Evolutionary conservation across 1,140 invertebrate species (phyloP).

Genomic region (Mamestra configurata): DNA sequence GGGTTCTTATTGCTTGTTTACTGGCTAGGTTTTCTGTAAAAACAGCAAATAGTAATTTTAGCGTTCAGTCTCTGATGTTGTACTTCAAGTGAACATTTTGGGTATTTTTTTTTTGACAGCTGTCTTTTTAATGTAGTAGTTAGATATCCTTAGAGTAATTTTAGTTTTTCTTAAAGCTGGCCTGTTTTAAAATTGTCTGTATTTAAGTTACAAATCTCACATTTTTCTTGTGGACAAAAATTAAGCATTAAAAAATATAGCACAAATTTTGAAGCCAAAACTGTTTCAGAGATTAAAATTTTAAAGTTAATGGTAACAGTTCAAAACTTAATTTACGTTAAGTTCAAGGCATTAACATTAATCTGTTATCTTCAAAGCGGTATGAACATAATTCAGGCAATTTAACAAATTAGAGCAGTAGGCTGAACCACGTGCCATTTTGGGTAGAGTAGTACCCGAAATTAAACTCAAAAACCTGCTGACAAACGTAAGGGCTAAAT

Average conservation of each 20-base stretch:
- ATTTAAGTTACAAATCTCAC: too few species aligned
- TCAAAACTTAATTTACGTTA: constrained; percentile 8
- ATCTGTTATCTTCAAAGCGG: constrained; percentile 7
- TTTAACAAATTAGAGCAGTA: constrained; percentile 5
- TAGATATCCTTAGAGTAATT: too few species aligned
- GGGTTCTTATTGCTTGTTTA: background rate
- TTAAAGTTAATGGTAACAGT: background rate
- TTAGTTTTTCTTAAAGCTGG: too few species aligned
- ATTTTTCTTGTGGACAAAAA: background rate
- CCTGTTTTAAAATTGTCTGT: too few species aligned
- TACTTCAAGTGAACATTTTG: too few species aligned
- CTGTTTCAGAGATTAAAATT: background rate
- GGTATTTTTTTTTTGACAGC: too few species aligned
- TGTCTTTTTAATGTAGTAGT: too few species aligned
- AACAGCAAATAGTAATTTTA: too few species aligned
- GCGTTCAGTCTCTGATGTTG: too few species aligned
- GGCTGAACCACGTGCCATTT: background rate
- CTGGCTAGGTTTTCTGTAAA: background rate
- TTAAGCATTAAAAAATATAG: background rate
- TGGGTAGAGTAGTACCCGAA: background rate
- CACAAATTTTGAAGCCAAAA: background rate
- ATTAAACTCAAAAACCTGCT: background rate
- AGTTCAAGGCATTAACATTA: constrained; percentile 2
- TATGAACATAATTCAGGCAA: constrained; percentile 9
- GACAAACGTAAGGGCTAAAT: too few species aligned